These are phyloP conservation scores for Protobothrops mucrosquamatus DNA, from an alignment of 2,113 vertebrate species.

Conservation along the genomic window DNA sequence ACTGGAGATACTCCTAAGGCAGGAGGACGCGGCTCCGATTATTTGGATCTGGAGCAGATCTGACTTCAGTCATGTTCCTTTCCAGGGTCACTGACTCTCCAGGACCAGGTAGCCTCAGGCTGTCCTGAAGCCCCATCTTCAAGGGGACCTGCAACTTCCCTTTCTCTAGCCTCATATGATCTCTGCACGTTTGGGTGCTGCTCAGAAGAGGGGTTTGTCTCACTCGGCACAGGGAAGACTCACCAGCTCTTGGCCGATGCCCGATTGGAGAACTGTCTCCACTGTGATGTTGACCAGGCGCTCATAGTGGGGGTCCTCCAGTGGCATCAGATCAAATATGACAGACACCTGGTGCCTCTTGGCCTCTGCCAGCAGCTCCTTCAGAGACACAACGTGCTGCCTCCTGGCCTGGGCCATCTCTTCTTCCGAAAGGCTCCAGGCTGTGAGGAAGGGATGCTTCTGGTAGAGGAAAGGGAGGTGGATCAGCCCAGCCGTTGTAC, in stretches of 20 bases:
- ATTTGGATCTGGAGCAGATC: not conserved
- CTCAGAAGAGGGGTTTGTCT: not conserved
- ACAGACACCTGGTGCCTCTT: constrained; percentile 75
- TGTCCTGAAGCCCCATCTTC: not conserved
- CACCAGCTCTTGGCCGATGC: constrained; percentile 72
- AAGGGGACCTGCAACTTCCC: not conserved
- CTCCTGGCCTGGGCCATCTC: constrained; percentile 59
- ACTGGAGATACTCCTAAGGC: not conserved
- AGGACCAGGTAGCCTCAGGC: not conserved
- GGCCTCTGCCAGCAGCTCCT: constrained; percentile 67
- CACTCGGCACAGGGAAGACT: constrained; percentile 20
- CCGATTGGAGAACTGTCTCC: constrained; percentile 62
- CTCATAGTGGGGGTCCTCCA: constrained; percentile 62
- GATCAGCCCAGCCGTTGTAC: no score
- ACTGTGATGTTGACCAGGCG: constrained; percentile 70
- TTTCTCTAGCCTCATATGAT: not conserved
- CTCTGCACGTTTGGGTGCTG: not conserved
- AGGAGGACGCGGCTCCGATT: not conserved
- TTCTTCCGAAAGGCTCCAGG: constrained; percentile 64
- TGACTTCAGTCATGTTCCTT: not conserved
- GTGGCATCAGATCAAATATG: constrained; percentile 84
- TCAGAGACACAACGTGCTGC: constrained; percentile 76
- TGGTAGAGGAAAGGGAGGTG: constrained; percentile 48
- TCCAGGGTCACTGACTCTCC: not conserved
- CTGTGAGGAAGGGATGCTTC: constrained; percentile 78